Percentiles rank a stretch among this genome's conserved stretches.
Evolutionary conservation across 2,888 invertebrate genomes (phyloP).

Genomic region (Drosophila incognita): DNA sequence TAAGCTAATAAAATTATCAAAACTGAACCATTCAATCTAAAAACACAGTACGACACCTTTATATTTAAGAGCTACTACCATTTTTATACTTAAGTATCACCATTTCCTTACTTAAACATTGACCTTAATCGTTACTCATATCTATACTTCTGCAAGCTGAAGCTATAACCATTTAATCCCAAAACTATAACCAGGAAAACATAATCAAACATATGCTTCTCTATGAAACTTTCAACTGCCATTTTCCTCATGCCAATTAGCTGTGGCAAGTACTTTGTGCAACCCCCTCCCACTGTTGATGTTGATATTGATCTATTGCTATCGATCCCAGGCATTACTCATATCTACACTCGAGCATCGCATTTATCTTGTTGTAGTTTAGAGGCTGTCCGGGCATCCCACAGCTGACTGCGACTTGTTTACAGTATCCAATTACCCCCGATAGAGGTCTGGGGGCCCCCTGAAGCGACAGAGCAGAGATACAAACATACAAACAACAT

Average conservation of each 20-base stretch:
- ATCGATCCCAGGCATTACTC: constrained; percentile 56
- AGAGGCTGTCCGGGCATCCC: constrained; percentile 36
- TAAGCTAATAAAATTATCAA: not conserved
- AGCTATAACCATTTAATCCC: not conserved
- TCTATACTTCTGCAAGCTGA: not conserved
- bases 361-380: constrained; percentile 50
- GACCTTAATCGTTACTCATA: not conserved
- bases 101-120: not conserved
- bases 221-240: not conserved
- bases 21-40: not conserved
- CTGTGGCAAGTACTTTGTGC: not conserved
- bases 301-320: constrained; percentile 62
- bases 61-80: not conserved
- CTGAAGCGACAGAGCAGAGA: constrained; percentile 55
- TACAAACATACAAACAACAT: not conserved
- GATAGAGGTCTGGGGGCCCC: constrained; percentile 52
- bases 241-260: not conserved
- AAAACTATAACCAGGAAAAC: not conserved
- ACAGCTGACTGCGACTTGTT: constrained; percentile 61
- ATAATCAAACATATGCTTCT: not conserved
- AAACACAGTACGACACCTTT: not conserved
- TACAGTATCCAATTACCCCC: constrained; percentile 79
- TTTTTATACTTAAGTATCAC: too few relatives aligned
- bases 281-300: not conserved
- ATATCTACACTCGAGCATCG: constrained; percentile 66